Evolutionary conservation across 2,888 invertebrate genomes (phyloP), one percentile per base, ranked within the genome.

Genomic region (Galeopsomyia nigrocyanea): DNA sequence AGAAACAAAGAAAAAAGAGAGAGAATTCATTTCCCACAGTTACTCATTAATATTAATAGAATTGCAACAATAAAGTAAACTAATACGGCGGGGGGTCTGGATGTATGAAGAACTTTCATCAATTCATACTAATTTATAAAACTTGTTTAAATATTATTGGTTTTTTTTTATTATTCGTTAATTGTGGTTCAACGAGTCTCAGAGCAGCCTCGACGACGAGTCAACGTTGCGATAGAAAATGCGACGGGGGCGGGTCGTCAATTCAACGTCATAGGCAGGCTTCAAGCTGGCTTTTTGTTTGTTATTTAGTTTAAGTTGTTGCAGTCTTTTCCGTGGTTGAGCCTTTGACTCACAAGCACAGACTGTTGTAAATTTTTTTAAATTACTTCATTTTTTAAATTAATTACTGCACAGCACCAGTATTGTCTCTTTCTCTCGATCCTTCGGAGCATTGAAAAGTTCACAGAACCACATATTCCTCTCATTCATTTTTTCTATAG

Each of bases 241-340:
- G 64, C 71, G 68, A 75, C 64, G 68, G 39, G 50, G n/a, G 46
- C 60, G 19, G 17, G 22, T 70, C 68, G 68, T 74, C 73, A 63
- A 58, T 62, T 71, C 69, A 77, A 76, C 61, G 70, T 75, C 70
- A 64, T 83, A 84, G 84, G 85, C 85, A 86, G 86, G 83, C 84
- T 85, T 85, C 81, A 85, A 85, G 85, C 85, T 85, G 85, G 83
- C 85, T 85, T 75, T 68, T 22, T 62, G 56, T 21, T 49, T 57
- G 21, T 57, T 57, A 57, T 26, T 63, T 75, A 70, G 51, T 72
- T 26, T 75, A 69, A 61, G 63, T 75, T 74, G 62, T 68, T 51
- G 73, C 71, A 75, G 75, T 76, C 71, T 76, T 73, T 55, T 71
- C 50, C 26, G 57, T 69, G 65, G 7, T 63, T 22, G 71, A 74